Conservation (phyloP, 2,113 vertebrate genomes). For the Bos indicus region DNA sequence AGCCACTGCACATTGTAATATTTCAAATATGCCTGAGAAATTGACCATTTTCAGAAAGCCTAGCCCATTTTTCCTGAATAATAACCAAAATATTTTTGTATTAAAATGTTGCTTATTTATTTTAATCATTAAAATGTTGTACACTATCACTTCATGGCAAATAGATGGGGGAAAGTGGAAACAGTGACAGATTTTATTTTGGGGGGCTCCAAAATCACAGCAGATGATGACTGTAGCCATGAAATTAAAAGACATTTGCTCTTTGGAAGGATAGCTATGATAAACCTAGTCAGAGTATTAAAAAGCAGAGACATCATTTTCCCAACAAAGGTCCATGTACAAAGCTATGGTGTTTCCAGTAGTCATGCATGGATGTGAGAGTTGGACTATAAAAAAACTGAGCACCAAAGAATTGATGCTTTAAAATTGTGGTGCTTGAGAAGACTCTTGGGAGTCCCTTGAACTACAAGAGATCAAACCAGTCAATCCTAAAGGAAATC, state of each 20-base stretch:
- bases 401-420: not conserved
- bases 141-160: not conserved
- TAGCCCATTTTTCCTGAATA: not conserved
- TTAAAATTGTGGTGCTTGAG: not conserved
- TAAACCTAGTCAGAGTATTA: not conserved
- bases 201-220: not conserved
- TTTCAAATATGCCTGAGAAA: not conserved
- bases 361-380: not conserved
- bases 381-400: not conserved
- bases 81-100: not conserved
- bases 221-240: not conserved
- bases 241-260: not conserved
- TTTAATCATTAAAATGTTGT: not conserved
- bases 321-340: not conserved
- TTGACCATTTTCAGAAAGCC: not conserved
- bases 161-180: not conserved
- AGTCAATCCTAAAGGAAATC: not conserved
- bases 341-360: not conserved
- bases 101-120: not conserved
- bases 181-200: not conserved
- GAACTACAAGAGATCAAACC: not conserved
- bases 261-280: not conserved
- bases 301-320: not conserved
- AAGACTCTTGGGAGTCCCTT: not conserved
- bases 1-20: not conserved